Evolutionary conservation across 2,113 vertebrate genomes (phyloP), one percentile per base, ranked within the genome.

Genomic region (Osmerus eperlanus): DNA sequence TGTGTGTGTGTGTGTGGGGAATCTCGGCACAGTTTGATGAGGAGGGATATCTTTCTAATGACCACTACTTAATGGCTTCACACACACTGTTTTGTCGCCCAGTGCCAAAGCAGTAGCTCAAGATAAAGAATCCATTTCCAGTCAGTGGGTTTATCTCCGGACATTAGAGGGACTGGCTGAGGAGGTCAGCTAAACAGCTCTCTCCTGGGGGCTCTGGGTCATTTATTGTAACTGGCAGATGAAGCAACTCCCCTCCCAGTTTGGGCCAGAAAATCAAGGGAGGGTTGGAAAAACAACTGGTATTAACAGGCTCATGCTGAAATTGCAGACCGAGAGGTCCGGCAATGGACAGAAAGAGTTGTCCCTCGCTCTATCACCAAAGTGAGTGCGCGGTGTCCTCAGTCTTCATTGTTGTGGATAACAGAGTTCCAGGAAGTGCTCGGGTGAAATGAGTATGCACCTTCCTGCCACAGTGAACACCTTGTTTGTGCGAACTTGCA

Each of bases 191-290:
- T 70, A 28, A 63, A 16, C 8, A 5, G 13, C n/a, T 36, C 64
- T 19, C 0, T 62, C 68, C 19, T 65, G 59, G 47, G 3, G 41
- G 47, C 3, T 65, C 3, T 36, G 1, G 63, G 15, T 76, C 74
- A 63, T 77, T 66, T 86, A 79, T 84, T 87, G 71, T 58, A 67
- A 15, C 65, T 81, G 72, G 58, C 77, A 73, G 74, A 51, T 54
- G 62, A 73, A 59, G 53, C 63, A 52, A 3, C 0, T 54, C 54
- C 67, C 69, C 69, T 41, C 53, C 47, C 11, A 18, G 65, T 14
- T 56, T 25, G 16, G 59, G 8, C 15, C 52, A 8, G n/a, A 69
- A 4, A 56, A 56, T 56, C 54, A n/a, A 71, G 72, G 67, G 19
- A 61, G 70, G 51, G 7, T 56, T 16, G n/a, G 55, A 56, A 56